A percentile compares a stretch with the other conserved stretches of the same genome.
phyloP scores from a whole-genome alignment of 2,797 vertebrate genomes.

The Centroberyx gerrardi region DNA sequence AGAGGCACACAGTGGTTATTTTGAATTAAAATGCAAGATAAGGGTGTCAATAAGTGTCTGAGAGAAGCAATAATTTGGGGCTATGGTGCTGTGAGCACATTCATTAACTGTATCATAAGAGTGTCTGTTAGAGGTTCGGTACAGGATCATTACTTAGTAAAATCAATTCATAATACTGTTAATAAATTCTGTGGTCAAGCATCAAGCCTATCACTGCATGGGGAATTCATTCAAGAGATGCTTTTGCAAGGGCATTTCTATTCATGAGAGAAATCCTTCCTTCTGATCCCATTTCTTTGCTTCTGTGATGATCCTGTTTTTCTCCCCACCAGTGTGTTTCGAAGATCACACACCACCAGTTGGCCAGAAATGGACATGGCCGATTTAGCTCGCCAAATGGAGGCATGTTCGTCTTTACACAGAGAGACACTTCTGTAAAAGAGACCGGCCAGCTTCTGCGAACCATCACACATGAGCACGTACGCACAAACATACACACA shows the following conservation, averaged over 20 bases:
- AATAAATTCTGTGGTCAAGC: not conserved
- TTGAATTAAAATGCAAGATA: conserved; percentile 65
- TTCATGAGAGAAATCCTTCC: conserved; percentile 42
- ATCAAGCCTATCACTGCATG: not conserved
- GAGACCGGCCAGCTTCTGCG: conserved; percentile 64
- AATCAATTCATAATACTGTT: not conserved
- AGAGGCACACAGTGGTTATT: conserved; percentile 57
- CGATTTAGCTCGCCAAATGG: conserved; percentile 76
- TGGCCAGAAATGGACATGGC: conserved; percentile 71
- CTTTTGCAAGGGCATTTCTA: conserved; percentile 20
- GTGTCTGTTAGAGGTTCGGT: conserved; percentile 16
- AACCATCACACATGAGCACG: conserved; percentile 65
- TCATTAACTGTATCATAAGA: conserved; percentile 3
- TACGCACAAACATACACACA: conserved; percentile 29
- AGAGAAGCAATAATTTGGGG: conserved; percentile 12
- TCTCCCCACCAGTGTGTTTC: conserved; percentile 52
- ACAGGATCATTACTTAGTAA: not conserved
- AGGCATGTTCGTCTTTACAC: conserved; percentile 65
- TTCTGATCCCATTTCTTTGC: conserved; percentile 48
- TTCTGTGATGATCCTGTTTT: conserved; percentile 54
- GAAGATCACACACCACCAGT: conserved; percentile 73
- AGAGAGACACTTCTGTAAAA: conserved; percentile 63
- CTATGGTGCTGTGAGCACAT: conserved; percentile 1
- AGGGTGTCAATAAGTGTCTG: conserved; percentile 59
- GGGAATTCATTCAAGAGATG: conserved; percentile 40